Conservation (phyloP, 2,888 invertebrate species). For the Elgonia sp. region DNA sequence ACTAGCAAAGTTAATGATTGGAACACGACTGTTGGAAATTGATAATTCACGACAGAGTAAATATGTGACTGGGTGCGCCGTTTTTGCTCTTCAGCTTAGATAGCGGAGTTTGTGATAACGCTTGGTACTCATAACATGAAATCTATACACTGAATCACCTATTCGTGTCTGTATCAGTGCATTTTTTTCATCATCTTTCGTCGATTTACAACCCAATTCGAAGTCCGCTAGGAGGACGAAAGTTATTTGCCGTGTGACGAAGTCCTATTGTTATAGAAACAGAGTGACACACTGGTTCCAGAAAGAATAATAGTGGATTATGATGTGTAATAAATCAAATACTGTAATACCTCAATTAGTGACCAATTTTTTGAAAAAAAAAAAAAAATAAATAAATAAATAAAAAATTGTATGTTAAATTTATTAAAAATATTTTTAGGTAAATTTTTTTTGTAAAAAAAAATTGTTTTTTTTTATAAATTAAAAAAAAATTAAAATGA, state of each 20-base stretch:
- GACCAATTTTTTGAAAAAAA: too few species aligned
- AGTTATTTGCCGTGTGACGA: background rate
- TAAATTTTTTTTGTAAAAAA: too few species aligned
- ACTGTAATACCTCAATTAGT: too few species aligned
- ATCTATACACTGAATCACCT: constrained; percentile 22
- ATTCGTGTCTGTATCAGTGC: background rate
- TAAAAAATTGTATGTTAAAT: too few species aligned
- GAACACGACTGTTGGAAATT: background rate
- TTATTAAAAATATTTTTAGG: too few species aligned
- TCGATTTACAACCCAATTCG: constrained; percentile 14
- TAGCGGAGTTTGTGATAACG: constrained; percentile 33
- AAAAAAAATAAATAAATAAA: too few species aligned
- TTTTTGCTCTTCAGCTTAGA: constrained; percentile 1
- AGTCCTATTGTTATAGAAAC: background rate
- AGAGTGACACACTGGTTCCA: background rate
- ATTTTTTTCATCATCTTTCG: background rate
- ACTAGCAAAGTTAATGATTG: background rate
- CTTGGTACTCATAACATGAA: background rate
- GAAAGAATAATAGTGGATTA: background rate
- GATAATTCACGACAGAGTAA: constrained; percentile 3
- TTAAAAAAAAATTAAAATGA: too few species aligned
- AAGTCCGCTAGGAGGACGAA: background rate
- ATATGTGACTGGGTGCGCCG: constrained; percentile 36
- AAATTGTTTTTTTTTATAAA: too few species aligned
- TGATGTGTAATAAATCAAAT: too few species aligned